Base-by-base conservation (phyloP, 2,113 vertebrate genomes). In the Meleagris gallopavo region DNA sequence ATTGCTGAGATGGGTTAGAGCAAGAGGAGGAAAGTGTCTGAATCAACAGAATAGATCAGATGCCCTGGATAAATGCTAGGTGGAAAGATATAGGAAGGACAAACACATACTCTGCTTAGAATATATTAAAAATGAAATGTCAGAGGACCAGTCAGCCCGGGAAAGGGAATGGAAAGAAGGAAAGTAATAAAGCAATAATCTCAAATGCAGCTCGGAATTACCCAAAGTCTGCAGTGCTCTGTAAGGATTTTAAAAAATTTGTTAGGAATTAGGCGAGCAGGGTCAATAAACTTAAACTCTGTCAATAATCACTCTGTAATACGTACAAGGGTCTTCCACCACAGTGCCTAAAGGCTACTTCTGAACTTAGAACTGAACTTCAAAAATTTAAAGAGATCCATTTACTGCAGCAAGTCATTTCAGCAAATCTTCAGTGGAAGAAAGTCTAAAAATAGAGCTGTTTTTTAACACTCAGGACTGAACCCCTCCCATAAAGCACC, bases 251-350 rank as follows among this genome's bases (percentile, higher is more conserved):
- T 48, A 85, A 86, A 88, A 95, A 96, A 94, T 74, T 81, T 93
- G 74, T 90, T 83, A 93, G 77, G 86, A 95, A 86, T 95, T 93
- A 97, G 77, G 60, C 81, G 14, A 94, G 74, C n/a, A 96, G 65
- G 87, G 91, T 95, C 90, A 96, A 92, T 72, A 76, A 92, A 81
- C 55, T 90, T 93, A 95, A 94, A 95, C 61, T 92, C 85, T 94
- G 72, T 78, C 95, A 96, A 96, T 91, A 97, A 96, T 89, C 72
- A 73, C 65, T 76, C 58, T n/a, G 61, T 52, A 84, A 83, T 45
- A 93, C 4, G 54, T 79, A 82, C 64, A 85, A 90, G 46, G 76
- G 69, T 82, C 70, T 94, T 86, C 58, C 46, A 50, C 73, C 29
- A 64, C 62, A 80, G 66, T 70, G 86, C 87, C 82, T 8, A 34